A percentile compares a stretch with the other conserved stretches of the same genome.
Conservation (phyloP, 2,797 vertebrate genomes). For the Zenarchopterus dispar region DNA sequence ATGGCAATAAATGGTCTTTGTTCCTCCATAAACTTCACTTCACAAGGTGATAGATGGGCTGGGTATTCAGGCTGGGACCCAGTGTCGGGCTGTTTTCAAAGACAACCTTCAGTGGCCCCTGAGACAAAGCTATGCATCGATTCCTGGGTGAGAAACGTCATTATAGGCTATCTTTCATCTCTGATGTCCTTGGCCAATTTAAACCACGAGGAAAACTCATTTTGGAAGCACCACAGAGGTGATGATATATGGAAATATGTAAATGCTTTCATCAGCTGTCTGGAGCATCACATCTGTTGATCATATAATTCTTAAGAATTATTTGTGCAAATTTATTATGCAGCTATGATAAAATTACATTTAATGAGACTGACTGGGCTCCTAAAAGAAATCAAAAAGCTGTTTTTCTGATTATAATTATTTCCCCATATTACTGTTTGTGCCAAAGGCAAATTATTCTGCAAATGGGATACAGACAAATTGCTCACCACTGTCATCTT, state of each 20-base stretch:
- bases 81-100: slow-evolving; percentile 54
- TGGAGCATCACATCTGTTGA: slow-evolving; percentile 14
- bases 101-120: slow-evolving; percentile 68
- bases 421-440: too few relatives aligned
- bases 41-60: slow-evolving; percentile 45
- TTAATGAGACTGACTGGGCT: background rate
- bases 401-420: too few relatives aligned
- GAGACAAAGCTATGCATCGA: slow-evolving; percentile 70
- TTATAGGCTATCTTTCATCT: slow-evolving; percentile 76
- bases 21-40: slow-evolving; percentile 13
- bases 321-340: slow-evolving; percentile 11
- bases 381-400: background rate
- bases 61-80: slow-evolving; percentile 29
- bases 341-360: background rate
- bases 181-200: slow-evolving; percentile 74
- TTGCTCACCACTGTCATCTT: too few relatives aligned
- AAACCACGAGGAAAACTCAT: slow-evolving; percentile 54
- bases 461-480: too few relatives aligned
- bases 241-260: slow-evolving; percentile 55
- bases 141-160: slow-evolving; percentile 72
- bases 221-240: slow-evolving; percentile 53
- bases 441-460: too few relatives aligned
- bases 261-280: slow-evolving; percentile 42
- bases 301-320: slow-evolving; percentile 24
- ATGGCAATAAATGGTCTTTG: slow-evolving; percentile 7